Evolutionary conservation across 2,888 invertebrate genomes (phyloP).

Genomic region (Ophion ventricosus): DNA sequence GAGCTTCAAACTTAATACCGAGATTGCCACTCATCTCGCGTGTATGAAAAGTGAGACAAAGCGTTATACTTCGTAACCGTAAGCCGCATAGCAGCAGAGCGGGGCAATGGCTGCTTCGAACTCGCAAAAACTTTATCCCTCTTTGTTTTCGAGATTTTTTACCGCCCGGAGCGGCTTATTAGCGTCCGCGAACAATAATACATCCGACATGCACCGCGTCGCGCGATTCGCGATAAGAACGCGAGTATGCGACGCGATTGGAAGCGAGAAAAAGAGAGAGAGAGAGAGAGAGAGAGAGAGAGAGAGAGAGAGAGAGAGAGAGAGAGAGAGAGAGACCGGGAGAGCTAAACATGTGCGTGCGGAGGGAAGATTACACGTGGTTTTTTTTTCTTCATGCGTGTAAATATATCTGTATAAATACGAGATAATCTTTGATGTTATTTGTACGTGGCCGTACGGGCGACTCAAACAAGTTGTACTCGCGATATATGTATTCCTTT

Average conservation of each 20-base stretch:
- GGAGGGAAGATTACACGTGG: slow-evolving; percentile 61
- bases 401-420: slow-evolving; percentile 63
- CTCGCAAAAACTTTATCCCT: slow-evolving; percentile 35
- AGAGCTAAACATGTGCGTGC: slow-evolving; percentile 34
- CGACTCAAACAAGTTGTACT: slow-evolving; percentile 33
- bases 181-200: slow-evolving; percentile 49
- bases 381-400: slow-evolving; percentile 40
- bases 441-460: slow-evolving; percentile 35
- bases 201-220: slow-evolving; percentile 44
- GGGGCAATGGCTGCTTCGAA: slow-evolving; percentile 59
- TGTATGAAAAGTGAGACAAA: slow-evolving; percentile 55
- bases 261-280: slow-evolving; percentile 28
- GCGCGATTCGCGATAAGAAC: slow-evolving; percentile 48
- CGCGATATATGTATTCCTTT: not conserved
- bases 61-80: slow-evolving; percentile 59
- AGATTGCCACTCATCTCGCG: slow-evolving; percentile 47
- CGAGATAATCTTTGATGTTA: slow-evolving; percentile 58
- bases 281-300: slow-evolving; percentile 26
- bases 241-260: not conserved
- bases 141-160: slow-evolving; percentile 20
- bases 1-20: slow-evolving; percentile 52
- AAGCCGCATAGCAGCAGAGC: slow-evolving; percentile 37
- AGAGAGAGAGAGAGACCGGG: slow-evolving; percentile 10
- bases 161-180: slow-evolving; percentile 7
- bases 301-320: slow-evolving; percentile 10